Base-by-base conservation (phyloP, 1,140 invertebrate species). In the Drosophila jambulina region DNA sequence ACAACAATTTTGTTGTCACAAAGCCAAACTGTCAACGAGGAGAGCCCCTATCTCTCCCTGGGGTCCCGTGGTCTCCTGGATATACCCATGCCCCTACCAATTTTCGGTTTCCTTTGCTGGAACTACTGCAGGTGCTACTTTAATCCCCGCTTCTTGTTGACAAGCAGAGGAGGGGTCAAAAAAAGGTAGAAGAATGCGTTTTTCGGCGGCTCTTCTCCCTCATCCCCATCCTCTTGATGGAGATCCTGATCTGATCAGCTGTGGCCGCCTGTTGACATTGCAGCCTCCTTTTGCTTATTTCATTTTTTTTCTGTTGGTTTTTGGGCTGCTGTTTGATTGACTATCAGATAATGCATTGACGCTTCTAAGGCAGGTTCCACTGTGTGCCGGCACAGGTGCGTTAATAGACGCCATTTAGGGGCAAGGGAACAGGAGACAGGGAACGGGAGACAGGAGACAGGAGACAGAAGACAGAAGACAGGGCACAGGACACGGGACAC, bases 1-100 rank as follows among this genome's bases (percentile, higher is more conserved):
- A 84, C 81, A 84, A 84, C 85, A 88, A 88, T 88, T 88, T 88
- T 88, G 85, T 84, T 88, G 84, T 88, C 85, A 88, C 77, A 87
- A 87, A 87, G 70, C 70, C 68, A 76, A 88, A 88, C 85, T 88
- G 85, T 88, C 85, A 88, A 90, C 48, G n/a, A 13, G 27, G 1
- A 8, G 15, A 25, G 23, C 46, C 46, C 46, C 46, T 48, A 48
- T 48, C 25, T 43, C 3, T 48, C 45, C 19, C 40, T 21, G 23
- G 15, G 45, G 23, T 49, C 15, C 32, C 43, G 19, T 17, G 36
- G 36, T 7, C 34, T 15, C 46, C 46, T 42, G 42, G 40, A 57
- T 51, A n/a, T 38, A 17, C 46, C 38, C 21, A 32, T 51, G n/a
- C 19, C 42, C n/a, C n/a, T 10, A 42, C 3, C 71, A 74, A 49